Evolutionary conservation across 2,888 invertebrate species (phyloP).

Genomic region (Drosophila anomelani): DNA sequence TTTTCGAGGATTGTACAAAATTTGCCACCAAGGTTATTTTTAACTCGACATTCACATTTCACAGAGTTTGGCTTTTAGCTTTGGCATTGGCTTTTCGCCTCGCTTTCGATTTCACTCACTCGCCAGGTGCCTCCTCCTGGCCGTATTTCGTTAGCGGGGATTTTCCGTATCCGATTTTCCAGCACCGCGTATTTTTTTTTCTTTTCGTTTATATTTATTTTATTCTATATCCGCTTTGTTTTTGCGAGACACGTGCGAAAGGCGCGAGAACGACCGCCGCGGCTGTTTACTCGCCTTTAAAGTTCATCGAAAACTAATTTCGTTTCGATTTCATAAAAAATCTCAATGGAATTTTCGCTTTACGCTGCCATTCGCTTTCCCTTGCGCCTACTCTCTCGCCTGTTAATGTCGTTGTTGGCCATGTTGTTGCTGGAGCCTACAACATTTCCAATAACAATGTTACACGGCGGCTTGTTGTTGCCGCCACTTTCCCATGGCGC

Average conservation of each 20-base stretch:
- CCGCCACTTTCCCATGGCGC: constrained; percentile 69
- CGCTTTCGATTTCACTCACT: constrained; percentile 39
- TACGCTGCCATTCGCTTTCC: constrained; percentile 76
- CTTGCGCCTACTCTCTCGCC: constrained; percentile 67
- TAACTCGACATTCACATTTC: constrained; percentile 58
- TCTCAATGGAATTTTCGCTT: constrained; percentile 80
- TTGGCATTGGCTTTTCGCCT: constrained; percentile 11
- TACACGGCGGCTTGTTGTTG: constrained; percentile 63
- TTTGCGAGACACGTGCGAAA: constrained; percentile 50
- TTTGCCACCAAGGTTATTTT: constrained; percentile 66
- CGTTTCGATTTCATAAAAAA: constrained; percentile 82
- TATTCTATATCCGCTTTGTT: constrained; percentile 1
- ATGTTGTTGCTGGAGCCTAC: constrained; percentile 63
- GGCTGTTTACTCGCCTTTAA: constrained; percentile 81
- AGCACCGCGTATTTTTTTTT: constrained; percentile 12
- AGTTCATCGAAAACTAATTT: constrained; percentile 84
- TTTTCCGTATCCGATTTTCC: constrained; percentile 33
- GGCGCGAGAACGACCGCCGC: constrained; percentile 48
- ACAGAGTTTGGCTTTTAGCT: constrained; percentile 17
- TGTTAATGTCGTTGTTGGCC: constrained; percentile 28
- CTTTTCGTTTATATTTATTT: constrained; percentile 10
- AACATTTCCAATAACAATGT: constrained; percentile 80
- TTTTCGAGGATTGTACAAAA: constrained; percentile 44
- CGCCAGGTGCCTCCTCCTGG: constrained; percentile 12
- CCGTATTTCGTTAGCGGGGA: constrained; percentile 10